A percentile compares a stretch with the other conserved stretches of the same genome.
phyloP scores from a whole-genome alignment of 1,140 invertebrate species.

The Chlorops oryzae region DNA sequence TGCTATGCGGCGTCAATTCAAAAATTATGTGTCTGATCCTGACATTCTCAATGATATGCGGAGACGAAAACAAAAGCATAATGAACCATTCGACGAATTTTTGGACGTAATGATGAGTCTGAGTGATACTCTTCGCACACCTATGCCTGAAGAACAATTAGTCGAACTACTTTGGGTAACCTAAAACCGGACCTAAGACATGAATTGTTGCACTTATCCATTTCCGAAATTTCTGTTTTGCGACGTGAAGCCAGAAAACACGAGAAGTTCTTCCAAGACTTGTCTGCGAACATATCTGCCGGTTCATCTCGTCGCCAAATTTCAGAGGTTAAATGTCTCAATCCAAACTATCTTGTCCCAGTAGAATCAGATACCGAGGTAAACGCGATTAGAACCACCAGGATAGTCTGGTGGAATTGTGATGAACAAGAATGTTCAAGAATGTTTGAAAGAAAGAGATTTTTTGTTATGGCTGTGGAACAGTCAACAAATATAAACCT shows the following conservation, averaged over 20 bases:
- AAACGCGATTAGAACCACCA: neutral
- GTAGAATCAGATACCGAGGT: neutral
- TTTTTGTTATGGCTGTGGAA: slow-evolving; percentile 6
- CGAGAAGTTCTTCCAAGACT: neutral
- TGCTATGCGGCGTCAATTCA: slow-evolving; percentile 1
- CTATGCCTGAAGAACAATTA: neutral
- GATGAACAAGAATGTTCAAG: slow-evolving; percentile 1
- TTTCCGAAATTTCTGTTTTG: neutral
- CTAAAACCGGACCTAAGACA: slow-evolving; percentile 7
- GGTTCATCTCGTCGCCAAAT: neutral
- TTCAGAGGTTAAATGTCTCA: neutral
- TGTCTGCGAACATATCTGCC: neutral
- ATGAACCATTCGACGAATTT: slow-evolving; percentile 1
- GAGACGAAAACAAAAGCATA: slow-evolving; percentile 3
- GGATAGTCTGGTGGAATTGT: slow-evolving; percentile 6
- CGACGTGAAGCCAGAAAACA: neutral
- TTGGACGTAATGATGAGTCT: neutral
- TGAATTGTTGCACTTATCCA: neutral
- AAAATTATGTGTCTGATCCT: neutral
- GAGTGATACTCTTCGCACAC: neutral
- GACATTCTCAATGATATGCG: slow-evolving; percentile 2
- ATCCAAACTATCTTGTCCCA: neutral
- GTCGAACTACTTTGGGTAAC: slow-evolving; percentile 4
- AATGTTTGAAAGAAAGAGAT: neutral
- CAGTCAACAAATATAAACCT: neutral